phyloP scores from a whole-genome alignment of 1,140 invertebrate species.

The Triops longicaudatus region DNA sequence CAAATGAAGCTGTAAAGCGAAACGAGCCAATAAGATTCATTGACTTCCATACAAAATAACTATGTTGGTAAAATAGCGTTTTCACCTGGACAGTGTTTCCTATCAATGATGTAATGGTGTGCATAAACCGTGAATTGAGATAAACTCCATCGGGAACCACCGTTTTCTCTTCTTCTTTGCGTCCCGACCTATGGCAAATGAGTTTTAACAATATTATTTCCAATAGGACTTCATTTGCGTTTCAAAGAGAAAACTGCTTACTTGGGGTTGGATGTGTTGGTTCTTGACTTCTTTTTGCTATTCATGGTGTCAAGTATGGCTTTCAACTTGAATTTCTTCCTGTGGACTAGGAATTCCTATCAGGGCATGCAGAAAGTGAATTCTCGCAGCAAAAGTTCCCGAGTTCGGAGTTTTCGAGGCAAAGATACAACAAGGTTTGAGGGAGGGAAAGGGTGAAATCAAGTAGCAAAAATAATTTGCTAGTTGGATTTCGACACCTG shows the following conservation, averaged over 20 bases:
- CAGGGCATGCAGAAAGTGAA: neutral
- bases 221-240: neutral
- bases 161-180: slow-evolving; percentile 27
- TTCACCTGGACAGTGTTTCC: slow-evolving; percentile 64
- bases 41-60: slow-evolving; percentile 16
- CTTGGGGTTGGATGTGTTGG: neutral
- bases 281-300: neutral
- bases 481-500: neutral
- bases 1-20: slow-evolving; percentile 53
- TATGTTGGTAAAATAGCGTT: neutral
- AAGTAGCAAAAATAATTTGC: neutral
- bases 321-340: neutral
- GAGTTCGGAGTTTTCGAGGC: neutral
- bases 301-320: neutral
- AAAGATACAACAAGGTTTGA: neutral
- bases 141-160: slow-evolving; percentile 71
- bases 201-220: no score
- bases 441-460: neutral
- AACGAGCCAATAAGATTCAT: neutral
- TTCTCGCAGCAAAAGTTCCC: neutral
- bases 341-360: neutral
- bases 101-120: slow-evolving; percentile 68
- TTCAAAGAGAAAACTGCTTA: neutral
- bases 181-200: slow-evolving; percentile 27
- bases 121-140: slow-evolving; percentile 77